Conservation (phyloP, 2,888 invertebrate species). For the Rutpela maculata region DNA sequence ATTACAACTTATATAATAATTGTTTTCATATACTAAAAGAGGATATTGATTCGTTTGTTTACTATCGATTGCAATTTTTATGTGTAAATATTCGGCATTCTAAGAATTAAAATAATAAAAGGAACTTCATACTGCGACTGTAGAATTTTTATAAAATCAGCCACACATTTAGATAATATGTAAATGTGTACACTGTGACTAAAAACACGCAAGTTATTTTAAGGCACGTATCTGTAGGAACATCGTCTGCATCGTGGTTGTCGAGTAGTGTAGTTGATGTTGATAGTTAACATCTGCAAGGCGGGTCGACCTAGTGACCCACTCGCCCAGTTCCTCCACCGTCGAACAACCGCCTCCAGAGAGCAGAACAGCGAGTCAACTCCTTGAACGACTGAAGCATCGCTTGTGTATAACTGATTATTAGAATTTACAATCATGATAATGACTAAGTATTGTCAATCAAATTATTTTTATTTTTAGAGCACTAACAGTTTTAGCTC, state of each 20-base stretch:
- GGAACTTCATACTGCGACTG: no score
- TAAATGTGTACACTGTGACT: constrained; percentile 28
- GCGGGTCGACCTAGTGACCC: constrained; percentile 70
- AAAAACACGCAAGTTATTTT: constrained; percentile 19
- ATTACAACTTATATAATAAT: no score
- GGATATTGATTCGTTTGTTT: no score
- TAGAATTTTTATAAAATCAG: neutral
- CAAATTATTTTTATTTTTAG: constrained; percentile 1
- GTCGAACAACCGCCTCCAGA: constrained; percentile 62
- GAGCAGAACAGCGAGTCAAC: constrained; percentile 51
- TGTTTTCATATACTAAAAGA: no score
- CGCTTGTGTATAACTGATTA: constrained; percentile 20
- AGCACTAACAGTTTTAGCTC: neutral
- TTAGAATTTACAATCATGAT: constrained; percentile 17
- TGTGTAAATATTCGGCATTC: no score
- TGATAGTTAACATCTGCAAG: constrained; percentile 67
- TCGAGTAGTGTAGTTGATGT: constrained; percentile 32
- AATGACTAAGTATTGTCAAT: constrained; percentile 9
- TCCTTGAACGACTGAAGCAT: constrained; percentile 24
- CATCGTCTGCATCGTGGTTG: constrained; percentile 33
- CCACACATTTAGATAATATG: constrained; percentile 20
- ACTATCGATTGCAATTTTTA: no score
- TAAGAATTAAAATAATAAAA: no score
- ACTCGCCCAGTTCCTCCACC: constrained; percentile 68
- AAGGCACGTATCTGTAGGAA: constrained; percentile 23